Evolutionary conservation across 2,797 vertebrate species (phyloP).

Genomic region (Acanthopagrus latus): DNA sequence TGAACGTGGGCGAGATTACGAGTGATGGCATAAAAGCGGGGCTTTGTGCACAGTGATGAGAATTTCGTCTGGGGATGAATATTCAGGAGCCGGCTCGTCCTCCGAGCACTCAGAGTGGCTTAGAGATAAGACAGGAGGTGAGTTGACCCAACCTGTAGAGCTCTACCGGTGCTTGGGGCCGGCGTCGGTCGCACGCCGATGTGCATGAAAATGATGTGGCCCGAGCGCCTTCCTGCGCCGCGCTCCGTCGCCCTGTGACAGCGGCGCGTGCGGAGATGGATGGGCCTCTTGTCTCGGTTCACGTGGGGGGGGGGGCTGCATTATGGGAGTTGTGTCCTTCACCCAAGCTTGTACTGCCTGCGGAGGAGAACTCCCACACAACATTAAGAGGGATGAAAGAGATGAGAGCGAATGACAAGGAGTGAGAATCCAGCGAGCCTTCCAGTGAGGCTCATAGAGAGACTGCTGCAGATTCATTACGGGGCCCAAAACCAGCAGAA

Average conservation of each 20-base stretch:
- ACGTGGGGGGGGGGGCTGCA: background rate
- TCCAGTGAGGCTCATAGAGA: background rate
- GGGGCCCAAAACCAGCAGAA: constrained; percentile 2
- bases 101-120: constrained; percentile 22
- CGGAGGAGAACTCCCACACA: constrained; percentile 30
- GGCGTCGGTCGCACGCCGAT: constrained; percentile 11
- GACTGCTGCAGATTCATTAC: background rate
- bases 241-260: constrained; percentile 51
- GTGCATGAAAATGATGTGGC: constrained; percentile 38
- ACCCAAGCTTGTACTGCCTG: constrained; percentile 19
- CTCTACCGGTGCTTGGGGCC: background rate
- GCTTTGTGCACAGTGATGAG: background rate
- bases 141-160: constrained; percentile 30
- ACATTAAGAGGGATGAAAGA: constrained; percentile 22
- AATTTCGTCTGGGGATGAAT: constrained; percentile 26
- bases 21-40: constrained; percentile 27
- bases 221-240: constrained; percentile 18
- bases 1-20: constrained; percentile 7
- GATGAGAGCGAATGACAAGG: constrained; percentile 24
- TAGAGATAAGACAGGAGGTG: constrained; percentile 12
- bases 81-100: constrained; percentile 27
- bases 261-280: constrained; percentile 40
- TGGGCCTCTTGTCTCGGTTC: constrained; percentile 36
- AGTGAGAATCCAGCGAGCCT: background rate
- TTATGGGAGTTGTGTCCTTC: constrained; percentile 54